Evolutionary conservation across 2,113 vertebrate genomes (phyloP), one percentile per base, ranked within the genome.

Genomic region (Microcebus griseorufus): DNA sequence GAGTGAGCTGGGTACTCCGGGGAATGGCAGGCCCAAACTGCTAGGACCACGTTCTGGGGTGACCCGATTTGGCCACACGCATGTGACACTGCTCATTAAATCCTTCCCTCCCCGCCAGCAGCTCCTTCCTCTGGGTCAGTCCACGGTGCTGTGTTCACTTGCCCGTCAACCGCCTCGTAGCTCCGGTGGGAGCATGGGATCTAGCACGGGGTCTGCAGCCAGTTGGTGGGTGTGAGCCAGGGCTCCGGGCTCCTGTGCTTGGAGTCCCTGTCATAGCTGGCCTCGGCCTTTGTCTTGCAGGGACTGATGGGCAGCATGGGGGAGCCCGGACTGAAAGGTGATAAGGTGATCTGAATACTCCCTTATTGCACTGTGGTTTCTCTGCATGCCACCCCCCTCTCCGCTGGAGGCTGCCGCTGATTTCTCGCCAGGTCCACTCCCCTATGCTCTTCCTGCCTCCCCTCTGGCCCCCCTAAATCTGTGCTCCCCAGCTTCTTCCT

Each of bases 291-390:
- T 98, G 85, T 97, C 39, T 99, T 99, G 39, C 98, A 99, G 99
- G 99, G 99, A 79, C 99, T 99, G 98, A 99, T 99, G 93, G 99
- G 99, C 97, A 99, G 99, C 99, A 95, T 99, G 98, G 99, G 99
- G 99, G 99, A 99, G 98, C 98, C 99, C 98, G 99, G 99, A 99
- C 99, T 99, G 99, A 99, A 99, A 99, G 99, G 99, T 99, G 99
- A 99, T 99, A 99, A 99, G 99, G 99, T 99, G 99, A 99, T 99
- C 99, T 99, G 99, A 99, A 99, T 99, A 99, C 99, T 99, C 99
- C 99, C 99, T 99, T 99, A 99, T 99, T 99, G 99, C 99, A 99
- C 99, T 99, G 99, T 99, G 99, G 99, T 98, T 98, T 98, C 97
- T 98, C 98, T 98, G 98, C 99, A 99, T 98, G 98, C 96, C 18